Evolutionary conservation across 2,888 invertebrate genomes (phyloP).

Genomic region (Diarsia mendica): DNA sequence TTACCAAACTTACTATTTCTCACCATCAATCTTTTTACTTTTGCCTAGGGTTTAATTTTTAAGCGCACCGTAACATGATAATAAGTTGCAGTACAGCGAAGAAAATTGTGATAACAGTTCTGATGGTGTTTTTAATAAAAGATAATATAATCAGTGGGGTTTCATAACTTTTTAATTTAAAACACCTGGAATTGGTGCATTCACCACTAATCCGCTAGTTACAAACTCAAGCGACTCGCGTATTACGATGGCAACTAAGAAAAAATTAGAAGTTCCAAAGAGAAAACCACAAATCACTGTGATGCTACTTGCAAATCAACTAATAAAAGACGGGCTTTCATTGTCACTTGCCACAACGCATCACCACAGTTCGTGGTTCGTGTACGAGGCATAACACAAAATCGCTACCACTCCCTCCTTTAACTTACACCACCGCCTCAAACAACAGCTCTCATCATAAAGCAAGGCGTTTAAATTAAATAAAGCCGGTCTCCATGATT

Average conservation of each 20-base stretch:
- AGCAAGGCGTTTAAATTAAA: constrained; percentile 73
- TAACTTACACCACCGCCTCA: constrained; percentile 21
- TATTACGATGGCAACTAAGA: not conserved
- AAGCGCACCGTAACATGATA: too few species aligned
- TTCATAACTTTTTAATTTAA: not conserved
- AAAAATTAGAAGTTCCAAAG: not conserved
- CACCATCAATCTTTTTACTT: not conserved
- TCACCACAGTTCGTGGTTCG: too few species aligned
- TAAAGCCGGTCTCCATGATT: constrained; percentile 74
- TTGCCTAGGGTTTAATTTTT: not conserved
- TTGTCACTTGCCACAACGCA: not conserved
- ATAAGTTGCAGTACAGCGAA: not conserved
- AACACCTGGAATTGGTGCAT: not conserved
- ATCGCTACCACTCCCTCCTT: not conserved
- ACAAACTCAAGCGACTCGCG: not conserved
- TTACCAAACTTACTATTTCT: not conserved
- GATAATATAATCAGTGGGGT: too few species aligned
- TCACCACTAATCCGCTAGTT: not conserved
- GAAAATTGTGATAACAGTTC: not conserved
- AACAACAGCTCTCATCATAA: constrained; percentile 65
- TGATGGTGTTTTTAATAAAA: not conserved
- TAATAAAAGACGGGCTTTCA: not conserved
- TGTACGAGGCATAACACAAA: not conserved
- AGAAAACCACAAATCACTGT: not conserved
- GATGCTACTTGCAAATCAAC: not conserved